Base-by-base conservation (phyloP, 2,113 vertebrate species). In the Plecturocebus donacophilus region DNA sequence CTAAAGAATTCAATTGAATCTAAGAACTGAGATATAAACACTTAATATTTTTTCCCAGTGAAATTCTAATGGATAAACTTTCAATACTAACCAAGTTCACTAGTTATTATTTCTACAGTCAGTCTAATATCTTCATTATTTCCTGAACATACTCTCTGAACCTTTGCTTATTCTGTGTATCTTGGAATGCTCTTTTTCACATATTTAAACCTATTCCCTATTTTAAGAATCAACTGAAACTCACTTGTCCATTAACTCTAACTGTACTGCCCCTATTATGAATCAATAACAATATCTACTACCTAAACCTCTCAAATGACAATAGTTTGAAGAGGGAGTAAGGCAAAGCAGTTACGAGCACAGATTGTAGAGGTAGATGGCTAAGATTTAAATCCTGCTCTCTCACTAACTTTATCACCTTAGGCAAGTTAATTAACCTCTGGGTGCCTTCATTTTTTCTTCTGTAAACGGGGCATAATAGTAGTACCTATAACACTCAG, bases 141-240 rank as follows among this genome's bases (percentile, higher is more conserved):
- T 35, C 23, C 38, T 61, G 49, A 90, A 87, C 49, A 73, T 77
- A 71, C 6, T 94, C 79, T 94, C 49, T 86, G 25, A 86, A 68
- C 11, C 5, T 61, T 85, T 58, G 68, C 27, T 96, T 45, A 70
- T 64, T 87, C 52, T 90, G 52, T 87, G 45, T 19, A 68, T 19
- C 49, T 61, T 91, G 19, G 23, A 64, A 95, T n/a, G 45, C 21
- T 96, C 32, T 86, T 25, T 66, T 90, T 42, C 77, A 81, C 52
- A 70, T 84, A 89, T 56, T 95, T 54, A 88, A 91, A 94, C 20
- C 35, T 89, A 45, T 66, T 9, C 70, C n/a, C 52, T 80, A 82
- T 88, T 92, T 96, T 49, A 96, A 88, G 40, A 85, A 58, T 25
- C 75, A 75, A 21, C 19, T 85, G 58, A 96, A 96, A 61, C 66